Evolutionary conservation across 2,113 vertebrate species (phyloP).

Genomic region (Coptodon rendalli): DNA sequence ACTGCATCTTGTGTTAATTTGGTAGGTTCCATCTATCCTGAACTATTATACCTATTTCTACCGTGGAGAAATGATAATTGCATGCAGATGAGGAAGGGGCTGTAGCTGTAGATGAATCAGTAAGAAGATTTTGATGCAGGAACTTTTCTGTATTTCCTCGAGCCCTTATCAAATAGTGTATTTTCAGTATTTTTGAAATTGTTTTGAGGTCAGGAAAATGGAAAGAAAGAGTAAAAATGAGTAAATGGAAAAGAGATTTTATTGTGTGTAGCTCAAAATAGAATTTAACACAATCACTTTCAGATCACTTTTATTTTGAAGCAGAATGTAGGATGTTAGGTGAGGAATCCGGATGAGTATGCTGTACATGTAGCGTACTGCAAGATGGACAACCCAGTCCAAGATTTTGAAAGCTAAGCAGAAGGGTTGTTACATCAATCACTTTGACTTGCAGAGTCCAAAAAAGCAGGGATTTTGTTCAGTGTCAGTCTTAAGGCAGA

Average conservation of each 20-base stretch:
- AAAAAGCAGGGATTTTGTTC: slow-evolving; percentile 11
- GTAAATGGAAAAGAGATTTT: slow-evolving; percentile 47
- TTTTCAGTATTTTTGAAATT: background rate
- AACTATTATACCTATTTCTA: background rate
- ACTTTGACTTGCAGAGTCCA: slow-evolving; percentile 32
- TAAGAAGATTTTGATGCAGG: background rate
- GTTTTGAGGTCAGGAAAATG: background rate
- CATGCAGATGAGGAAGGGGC: background rate
- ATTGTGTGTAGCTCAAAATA: slow-evolving; percentile 52
- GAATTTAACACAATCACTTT: slow-evolving; percentile 57
- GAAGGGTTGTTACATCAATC: slow-evolving; percentile 45
- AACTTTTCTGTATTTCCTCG: background rate
- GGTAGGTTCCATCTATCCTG: background rate
- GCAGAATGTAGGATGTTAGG: slow-evolving; percentile 16
- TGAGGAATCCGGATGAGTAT: background rate
- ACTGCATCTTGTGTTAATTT: slow-evolving; percentile 7
- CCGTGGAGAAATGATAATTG: background rate
- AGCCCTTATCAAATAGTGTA: background rate
- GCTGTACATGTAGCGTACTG: slow-evolving; percentile 7
- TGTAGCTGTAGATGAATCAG: background rate
- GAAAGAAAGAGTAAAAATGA: background rate
- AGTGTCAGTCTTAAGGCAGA: background rate
- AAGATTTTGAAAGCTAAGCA: slow-evolving; percentile 46
- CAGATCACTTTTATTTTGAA: slow-evolving; percentile 41
- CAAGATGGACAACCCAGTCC: slow-evolving; percentile 5